Evolutionary conservation across 2,888 invertebrate species (phyloP).

Genomic region (Tetropium fuscum): DNA sequence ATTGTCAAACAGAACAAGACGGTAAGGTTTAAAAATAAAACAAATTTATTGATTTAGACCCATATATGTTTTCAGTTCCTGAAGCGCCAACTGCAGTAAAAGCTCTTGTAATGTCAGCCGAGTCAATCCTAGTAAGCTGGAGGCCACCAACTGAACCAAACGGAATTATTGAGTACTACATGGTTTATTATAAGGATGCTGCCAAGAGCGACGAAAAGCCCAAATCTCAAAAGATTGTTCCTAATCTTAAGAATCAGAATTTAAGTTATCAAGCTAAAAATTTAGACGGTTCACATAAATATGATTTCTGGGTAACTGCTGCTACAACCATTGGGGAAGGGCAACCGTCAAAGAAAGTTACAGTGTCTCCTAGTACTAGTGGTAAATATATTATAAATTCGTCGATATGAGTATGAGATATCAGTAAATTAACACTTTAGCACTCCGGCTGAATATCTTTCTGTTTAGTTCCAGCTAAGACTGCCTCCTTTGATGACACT

Average conservation of each 20-base stretch:
- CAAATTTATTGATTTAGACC: constrained; percentile 12
- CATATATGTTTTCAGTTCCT: constrained; percentile 75
- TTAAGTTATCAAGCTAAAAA: constrained; percentile 90
- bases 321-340: constrained; percentile 96
- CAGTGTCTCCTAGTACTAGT: constrained; percentile 84
- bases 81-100: constrained; percentile 94
- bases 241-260: constrained; percentile 73
- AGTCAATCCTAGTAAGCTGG: constrained; percentile 95
- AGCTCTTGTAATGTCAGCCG: constrained; percentile 91
- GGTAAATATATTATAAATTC: constrained; percentile 68
- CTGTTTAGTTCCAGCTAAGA: constrained; percentile 87
- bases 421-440: not conserved
- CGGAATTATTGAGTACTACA: constrained; percentile 93
- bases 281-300: constrained; percentile 83
- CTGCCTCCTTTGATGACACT: constrained; percentile 95
- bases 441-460: constrained; percentile 21
- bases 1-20: constrained; percentile 96
- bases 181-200: constrained; percentile 82
- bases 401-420: not conserved
- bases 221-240: constrained; percentile 81
- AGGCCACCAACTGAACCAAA: constrained; percentile 92
- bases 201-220: constrained; percentile 68
- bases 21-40: constrained; percentile 69
- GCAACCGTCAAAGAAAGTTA: constrained; percentile 88
- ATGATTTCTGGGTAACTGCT: constrained; percentile 96